These are phyloP conservation scores for Oryctes rhinoceros DNA, from an alignment of 1,140 invertebrate genomes.

Conservation along the genomic window DNA sequence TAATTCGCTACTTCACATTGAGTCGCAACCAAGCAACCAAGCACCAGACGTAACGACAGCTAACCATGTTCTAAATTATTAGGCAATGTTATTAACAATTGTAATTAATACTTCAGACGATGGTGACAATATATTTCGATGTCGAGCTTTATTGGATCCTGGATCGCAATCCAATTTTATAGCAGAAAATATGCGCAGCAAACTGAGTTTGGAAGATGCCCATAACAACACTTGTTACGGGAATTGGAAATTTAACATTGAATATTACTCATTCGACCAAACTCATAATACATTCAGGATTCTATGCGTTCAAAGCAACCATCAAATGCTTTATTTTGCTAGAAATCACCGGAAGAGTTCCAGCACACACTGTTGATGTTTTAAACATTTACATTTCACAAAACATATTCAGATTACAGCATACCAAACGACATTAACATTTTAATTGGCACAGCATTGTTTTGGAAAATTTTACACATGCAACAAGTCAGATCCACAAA, in stretches of 20 bases:
- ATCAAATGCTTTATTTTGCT: background rate
- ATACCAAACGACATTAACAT: background rate
- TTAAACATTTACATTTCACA: background rate
- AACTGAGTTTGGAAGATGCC: background rate
- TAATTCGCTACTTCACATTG: background rate
- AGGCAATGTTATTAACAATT: background rate
- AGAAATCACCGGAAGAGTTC: background rate
- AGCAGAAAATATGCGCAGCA: background rate
- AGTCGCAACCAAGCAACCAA: conserved; percentile 12
- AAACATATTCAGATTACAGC: background rate
- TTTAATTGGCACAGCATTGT: too few relatives aligned
- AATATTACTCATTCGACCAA: conserved; percentile 1
- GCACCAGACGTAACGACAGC: background rate
- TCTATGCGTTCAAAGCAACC: background rate
- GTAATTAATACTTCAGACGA: background rate
- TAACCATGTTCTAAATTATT: background rate
- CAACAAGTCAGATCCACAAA: background rate
- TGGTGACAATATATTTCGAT: background rate
- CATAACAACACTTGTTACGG: background rate
- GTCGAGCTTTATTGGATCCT: conserved; percentile 7
- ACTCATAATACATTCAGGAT: background rate
- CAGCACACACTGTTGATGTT: background rate
- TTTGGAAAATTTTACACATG: conserved; percentile 26
- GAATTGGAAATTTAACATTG: background rate
- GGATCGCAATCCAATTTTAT: conserved; percentile 26